phyloP scores from a whole-genome alignment of 2,888 invertebrate species.

The Sialis fuliginosa region DNA sequence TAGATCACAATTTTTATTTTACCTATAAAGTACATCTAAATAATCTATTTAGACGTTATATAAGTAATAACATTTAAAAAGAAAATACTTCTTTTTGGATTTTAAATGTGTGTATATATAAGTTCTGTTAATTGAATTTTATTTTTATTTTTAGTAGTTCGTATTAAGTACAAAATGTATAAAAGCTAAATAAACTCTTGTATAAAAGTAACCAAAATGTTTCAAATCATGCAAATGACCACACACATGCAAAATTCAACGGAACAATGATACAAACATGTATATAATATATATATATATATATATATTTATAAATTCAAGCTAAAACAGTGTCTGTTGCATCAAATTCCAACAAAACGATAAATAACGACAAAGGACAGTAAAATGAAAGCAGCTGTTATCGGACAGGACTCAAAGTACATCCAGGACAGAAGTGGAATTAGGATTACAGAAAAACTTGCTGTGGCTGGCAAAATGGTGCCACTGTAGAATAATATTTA shows the following conservation, averaged over 20 bases:
- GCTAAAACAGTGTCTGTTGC: too few species aligned
- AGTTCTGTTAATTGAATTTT: background rate
- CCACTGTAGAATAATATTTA: slow-evolving; percentile 1
- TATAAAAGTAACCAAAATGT: too few species aligned
- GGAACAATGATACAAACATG: too few species aligned
- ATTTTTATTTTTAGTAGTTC: background rate
- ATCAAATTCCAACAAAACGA: too few species aligned
- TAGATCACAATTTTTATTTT: background rate
- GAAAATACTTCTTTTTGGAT: background rate
- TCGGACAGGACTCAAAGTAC: slow-evolving; percentile 8
- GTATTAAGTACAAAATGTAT: background rate
- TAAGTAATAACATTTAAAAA: background rate
- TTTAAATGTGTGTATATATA: background rate
- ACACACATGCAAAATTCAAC: too few species aligned
- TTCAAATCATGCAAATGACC: too few species aligned
- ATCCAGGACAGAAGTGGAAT: slow-evolving; percentile 12
- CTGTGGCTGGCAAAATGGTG: slow-evolving; percentile 5
- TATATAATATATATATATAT: too few species aligned
- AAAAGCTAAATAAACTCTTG: background rate
- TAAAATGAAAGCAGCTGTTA: slow-evolving; percentile 9
- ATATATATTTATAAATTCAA: too few species aligned
- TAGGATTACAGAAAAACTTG: slow-evolving; percentile 10
- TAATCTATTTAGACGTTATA: background rate
- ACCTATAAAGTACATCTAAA: background rate
- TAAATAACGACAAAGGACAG: background rate